These are phyloP conservation scores for Campoletis raptor DNA, from an alignment of 2,888 invertebrate genomes.

Conservation along the genomic window DNA sequence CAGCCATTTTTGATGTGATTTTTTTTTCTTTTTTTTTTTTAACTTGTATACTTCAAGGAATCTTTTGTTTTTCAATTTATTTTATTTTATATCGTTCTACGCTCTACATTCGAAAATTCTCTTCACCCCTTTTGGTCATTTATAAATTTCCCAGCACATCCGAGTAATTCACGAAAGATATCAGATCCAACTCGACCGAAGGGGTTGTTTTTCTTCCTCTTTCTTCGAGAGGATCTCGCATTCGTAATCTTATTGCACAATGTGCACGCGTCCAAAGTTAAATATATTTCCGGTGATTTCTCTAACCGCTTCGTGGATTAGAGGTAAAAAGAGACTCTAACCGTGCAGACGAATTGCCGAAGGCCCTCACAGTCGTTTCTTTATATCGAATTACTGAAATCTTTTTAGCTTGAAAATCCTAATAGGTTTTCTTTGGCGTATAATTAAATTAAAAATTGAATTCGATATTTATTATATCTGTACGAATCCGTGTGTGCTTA, in stretches of 20 bases:
- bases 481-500: background rate
- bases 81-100: background rate
- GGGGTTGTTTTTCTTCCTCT: constrained; percentile 28
- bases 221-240: background rate
- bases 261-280: constrained; percentile 50
- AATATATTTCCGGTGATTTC: constrained; percentile 66
- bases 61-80: background rate
- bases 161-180: constrained; percentile 52
- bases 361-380: constrained; percentile 15
- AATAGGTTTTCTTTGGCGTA: constrained; percentile 59
- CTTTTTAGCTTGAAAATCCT: constrained; percentile 54
- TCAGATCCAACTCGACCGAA: constrained; percentile 7
- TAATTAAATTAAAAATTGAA: constrained; percentile 55
- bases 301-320: constrained; percentile 25
- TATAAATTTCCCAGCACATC: constrained; percentile 66
- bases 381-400: constrained; percentile 48
- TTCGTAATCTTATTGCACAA: constrained; percentile 48
- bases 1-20: too few relatives aligned
- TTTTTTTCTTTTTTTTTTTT: background rate
- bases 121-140: constrained; percentile 26
- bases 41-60: too few relatives aligned
- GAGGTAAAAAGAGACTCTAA: constrained; percentile 1
- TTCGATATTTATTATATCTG: constrained; percentile 26
- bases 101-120: background rate
- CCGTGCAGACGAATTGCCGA: constrained; percentile 4